These are phyloP conservation scores for Cheracebus regulus DNA, from an alignment of 2,797 vertebrate genomes.

Conservation along the genomic window DNA sequence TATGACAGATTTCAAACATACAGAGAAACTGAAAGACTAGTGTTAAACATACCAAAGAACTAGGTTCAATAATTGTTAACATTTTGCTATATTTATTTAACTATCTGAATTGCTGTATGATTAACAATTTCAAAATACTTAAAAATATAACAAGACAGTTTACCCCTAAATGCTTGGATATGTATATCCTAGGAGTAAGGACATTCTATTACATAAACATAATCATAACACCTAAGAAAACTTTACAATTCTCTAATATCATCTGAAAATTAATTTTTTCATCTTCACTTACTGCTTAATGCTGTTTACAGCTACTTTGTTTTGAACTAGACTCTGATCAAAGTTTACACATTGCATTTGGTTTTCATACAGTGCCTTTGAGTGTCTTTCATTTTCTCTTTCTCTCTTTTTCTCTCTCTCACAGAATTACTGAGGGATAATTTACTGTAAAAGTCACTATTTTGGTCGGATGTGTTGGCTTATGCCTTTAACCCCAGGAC, in stretches of 20 bases:
- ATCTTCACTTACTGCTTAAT: background rate
- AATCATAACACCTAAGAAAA: background rate
- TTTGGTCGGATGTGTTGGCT: background rate
- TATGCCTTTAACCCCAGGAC: no score
- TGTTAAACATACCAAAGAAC: background rate
- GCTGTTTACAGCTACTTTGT: background rate
- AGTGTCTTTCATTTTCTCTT: background rate
- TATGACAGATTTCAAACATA: conserved; percentile 4
- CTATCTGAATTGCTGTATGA: background rate
- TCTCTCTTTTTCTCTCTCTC: background rate
- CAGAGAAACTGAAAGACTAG: background rate
- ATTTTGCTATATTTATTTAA: background rate
- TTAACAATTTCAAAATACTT: background rate
- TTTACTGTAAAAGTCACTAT: background rate
- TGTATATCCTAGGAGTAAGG: background rate
- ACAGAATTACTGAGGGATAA: background rate
- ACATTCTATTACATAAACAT: background rate
- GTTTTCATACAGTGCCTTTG: background rate
- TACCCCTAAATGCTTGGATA: background rate
- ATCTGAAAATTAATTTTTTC: conserved; percentile 6
- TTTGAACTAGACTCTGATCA: background rate
- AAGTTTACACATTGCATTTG: background rate
- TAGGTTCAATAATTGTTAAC: background rate
- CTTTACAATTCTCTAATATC: background rate
- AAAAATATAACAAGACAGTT: background rate